phyloP scores from a whole-genome alignment of 2,888 invertebrate genomes.

The Cerastis leucographa region DNA sequence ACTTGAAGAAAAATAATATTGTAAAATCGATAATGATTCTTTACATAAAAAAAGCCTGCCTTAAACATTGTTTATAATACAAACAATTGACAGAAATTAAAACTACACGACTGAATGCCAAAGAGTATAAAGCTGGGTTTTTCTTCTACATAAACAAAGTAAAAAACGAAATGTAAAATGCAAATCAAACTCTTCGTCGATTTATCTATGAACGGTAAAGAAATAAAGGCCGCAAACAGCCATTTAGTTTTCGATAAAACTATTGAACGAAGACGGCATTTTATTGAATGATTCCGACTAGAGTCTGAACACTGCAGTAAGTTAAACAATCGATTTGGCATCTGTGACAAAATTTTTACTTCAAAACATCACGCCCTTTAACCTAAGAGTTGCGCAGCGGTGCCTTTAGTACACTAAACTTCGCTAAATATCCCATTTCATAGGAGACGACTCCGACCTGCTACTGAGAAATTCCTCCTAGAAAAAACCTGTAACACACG shows the following conservation, averaged over 20 bases:
- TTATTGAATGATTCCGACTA: slow-evolving; percentile 14
- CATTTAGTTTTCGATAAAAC: slow-evolving; percentile 46
- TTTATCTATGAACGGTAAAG: slow-evolving; percentile 3
- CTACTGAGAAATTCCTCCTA: not conserved
- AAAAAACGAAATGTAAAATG: slow-evolving; percentile 15
- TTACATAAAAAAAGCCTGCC: slow-evolving; percentile 6
- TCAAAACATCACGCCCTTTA: not conserved
- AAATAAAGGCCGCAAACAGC: slow-evolving; percentile 39
- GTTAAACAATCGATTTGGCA: slow-evolving; percentile 8
- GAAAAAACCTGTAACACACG: not conserved
- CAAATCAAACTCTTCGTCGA: slow-evolving; percentile 20
- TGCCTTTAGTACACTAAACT: no score
- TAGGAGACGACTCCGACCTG: not conserved
- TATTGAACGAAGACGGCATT: slow-evolving; percentile 38
- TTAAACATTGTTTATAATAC: slow-evolving; percentile 29
- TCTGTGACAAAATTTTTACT: not conserved
- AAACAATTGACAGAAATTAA: slow-evolving; percentile 33
- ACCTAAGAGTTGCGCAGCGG: not conserved
- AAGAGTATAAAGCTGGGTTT: not conserved
- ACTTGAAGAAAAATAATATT: slow-evolving; percentile 7
- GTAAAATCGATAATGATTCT: slow-evolving; percentile 6
- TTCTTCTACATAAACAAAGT: not conserved
- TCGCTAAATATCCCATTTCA: not conserved
- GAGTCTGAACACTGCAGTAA: not conserved
- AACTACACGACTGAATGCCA: slow-evolving; percentile 10